Conservation (phyloP, 2,113 vertebrate genomes). For the Lagopus muta region DNA sequence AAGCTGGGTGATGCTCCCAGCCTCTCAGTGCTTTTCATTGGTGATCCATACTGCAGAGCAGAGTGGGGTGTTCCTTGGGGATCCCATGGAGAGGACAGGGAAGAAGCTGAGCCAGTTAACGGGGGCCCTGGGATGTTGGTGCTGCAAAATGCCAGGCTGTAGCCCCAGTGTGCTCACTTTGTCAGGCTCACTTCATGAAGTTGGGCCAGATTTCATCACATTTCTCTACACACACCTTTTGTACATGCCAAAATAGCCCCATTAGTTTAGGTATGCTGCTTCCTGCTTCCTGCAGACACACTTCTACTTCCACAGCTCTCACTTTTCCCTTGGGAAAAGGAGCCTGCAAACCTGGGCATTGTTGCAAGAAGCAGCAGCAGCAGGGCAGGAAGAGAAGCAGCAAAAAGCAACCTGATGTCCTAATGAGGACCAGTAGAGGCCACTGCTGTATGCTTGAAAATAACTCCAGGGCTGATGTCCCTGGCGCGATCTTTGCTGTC, state of each 20-base stretch:
- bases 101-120: background rate
- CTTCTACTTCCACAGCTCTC: background rate
- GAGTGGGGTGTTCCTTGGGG: rapidly evolving
- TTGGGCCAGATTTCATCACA: background rate
- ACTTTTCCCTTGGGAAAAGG: background rate
- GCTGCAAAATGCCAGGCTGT: background rate
- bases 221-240: background rate
- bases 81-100: background rate
- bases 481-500: background rate
- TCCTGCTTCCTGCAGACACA: background rate
- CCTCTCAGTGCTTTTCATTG: background rate
- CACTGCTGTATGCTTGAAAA: conserved; percentile 38
- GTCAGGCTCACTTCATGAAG: background rate
- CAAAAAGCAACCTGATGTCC: background rate
- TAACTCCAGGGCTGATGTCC: background rate
- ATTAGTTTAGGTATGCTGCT: background rate
- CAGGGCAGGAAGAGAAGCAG: background rate
- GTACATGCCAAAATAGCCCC: background rate
- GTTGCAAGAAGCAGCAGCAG: background rate
- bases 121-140: background rate
- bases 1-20: background rate
- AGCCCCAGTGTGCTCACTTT: background rate
- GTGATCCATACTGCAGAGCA: background rate
- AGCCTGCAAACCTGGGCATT: background rate
- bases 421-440: conserved; percentile 60